Evolutionary conservation across 2,888 invertebrate genomes (phyloP).

Genomic region (Ochlodes sylvanus): DNA sequence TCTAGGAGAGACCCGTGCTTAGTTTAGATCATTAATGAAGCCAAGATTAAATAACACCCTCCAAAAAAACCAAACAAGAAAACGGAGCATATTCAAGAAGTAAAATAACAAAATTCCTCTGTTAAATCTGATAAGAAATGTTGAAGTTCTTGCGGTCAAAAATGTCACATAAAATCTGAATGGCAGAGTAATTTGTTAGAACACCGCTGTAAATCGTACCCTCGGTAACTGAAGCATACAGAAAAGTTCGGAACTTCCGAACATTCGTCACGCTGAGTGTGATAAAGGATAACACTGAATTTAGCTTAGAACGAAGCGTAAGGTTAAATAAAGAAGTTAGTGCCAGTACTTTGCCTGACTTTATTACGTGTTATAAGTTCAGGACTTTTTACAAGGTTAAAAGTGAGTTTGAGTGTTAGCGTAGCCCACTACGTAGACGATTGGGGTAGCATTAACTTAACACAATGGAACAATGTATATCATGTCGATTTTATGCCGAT

Average conservation of each 20-base stretch:
- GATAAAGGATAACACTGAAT: slow-evolving; percentile 35
- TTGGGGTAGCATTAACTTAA: too few relatives aligned
- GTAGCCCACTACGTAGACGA: not conserved
- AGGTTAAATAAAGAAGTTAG: slow-evolving; percentile 25
- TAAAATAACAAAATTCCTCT: too few relatives aligned
- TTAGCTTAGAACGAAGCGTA: slow-evolving; percentile 2
- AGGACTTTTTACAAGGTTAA: not conserved
- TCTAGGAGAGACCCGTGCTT: too few relatives aligned
- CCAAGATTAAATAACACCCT: too few relatives aligned
- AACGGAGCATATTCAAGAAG: too few relatives aligned
- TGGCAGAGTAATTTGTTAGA: slow-evolving; percentile 34
- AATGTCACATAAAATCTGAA: slow-evolving; percentile 18
- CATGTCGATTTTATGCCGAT: too few relatives aligned
- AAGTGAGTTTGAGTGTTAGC: not conserved
- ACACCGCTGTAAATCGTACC: slow-evolving; percentile 32
- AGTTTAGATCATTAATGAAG: too few relatives aligned
- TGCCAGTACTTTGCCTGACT: slow-evolving; percentile 2
- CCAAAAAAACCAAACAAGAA: too few relatives aligned
- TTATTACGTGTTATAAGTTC: not conserved
- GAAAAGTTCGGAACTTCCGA: slow-evolving; percentile 37
- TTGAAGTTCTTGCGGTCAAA: slow-evolving; percentile 10
- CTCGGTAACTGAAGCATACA: slow-evolving; percentile 36
- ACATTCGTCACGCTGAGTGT: slow-evolving; percentile 39
- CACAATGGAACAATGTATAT: too few relatives aligned
- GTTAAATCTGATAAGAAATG: not conserved